Percentiles rank a stretch among this genome's conserved stretches.
Evolutionary conservation across 2,888 invertebrate species (phyloP).

Genomic region (Mesoligia furuncula): DNA sequence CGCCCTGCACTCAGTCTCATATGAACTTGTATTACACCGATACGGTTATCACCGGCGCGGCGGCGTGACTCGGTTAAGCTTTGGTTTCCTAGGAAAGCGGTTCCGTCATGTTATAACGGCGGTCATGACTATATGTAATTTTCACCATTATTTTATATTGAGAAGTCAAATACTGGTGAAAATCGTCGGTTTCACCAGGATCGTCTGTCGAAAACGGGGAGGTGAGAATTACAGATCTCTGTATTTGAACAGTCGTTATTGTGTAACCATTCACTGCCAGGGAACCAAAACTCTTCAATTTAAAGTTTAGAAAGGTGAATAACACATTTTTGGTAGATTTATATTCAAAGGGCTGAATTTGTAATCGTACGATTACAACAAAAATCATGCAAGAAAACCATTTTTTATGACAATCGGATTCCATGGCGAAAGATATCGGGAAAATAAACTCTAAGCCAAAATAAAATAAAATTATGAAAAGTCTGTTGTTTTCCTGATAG

Average conservation of each 20-base stretch:
- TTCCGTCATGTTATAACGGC: too few species aligned
- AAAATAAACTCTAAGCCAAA: not conserved
- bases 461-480: not conserved
- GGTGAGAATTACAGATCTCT: too few species aligned
- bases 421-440: not conserved
- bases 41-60: not conserved
- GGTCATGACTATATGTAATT: too few species aligned
- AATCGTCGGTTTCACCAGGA: too few species aligned
- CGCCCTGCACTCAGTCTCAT: conserved; percentile 40
- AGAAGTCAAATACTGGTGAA: too few species aligned
- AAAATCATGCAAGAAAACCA: not conserved
- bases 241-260: too few species aligned
- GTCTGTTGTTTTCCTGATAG: too few species aligned
- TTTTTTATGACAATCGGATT: not conserved
- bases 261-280: not conserved
- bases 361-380: not conserved
- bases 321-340: not conserved
- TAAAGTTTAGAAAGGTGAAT: not conserved
- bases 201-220: too few species aligned
- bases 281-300: not conserved
- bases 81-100: too few species aligned
- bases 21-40: conserved; percentile 28
- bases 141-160: too few species aligned
- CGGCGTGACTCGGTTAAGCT: not conserved
- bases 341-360: not conserved